Percentiles rank a stretch among this genome's conserved stretches.
phyloP scores from a whole-genome alignment of 2,113 vertebrate genomes.

The Chaetura pelagica region DNA sequence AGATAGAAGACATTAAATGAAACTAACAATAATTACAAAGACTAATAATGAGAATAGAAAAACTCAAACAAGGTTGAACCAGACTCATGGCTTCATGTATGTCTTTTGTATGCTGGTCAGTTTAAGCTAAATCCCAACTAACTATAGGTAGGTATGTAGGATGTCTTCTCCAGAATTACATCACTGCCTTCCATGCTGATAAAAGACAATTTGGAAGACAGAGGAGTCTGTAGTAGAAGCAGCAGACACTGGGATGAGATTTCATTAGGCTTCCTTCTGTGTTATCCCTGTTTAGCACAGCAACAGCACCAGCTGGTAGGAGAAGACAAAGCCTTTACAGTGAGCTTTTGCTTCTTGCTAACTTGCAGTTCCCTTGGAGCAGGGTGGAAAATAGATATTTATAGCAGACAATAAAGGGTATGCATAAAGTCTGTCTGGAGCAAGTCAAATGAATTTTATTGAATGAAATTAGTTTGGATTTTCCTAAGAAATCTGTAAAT shows the following conservation, averaged over 20 bases:
- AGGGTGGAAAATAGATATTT: constrained; percentile 22
- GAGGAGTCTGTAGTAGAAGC: neutral
- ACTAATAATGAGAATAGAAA: neutral
- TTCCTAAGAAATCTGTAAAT: constrained; percentile 18
- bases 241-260: neutral
- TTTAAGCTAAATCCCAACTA: neutral
- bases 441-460: constrained; percentile 16
- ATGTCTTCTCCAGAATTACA: neutral
- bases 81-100: neutral
- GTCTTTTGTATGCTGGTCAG: neutral
- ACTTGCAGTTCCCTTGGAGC: neutral
- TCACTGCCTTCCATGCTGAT: neutral
- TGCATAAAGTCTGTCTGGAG: neutral
- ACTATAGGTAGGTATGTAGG: neutral
- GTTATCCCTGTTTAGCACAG: neutral
- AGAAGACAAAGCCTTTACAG: neutral
- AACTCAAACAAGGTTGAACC: neutral
- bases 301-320: neutral
- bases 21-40: constrained; percentile 29
- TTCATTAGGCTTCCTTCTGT: neutral
- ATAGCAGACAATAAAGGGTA: constrained; percentile 2
- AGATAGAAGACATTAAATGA: neutral
- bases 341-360: neutral
- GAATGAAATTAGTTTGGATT: constrained; percentile 10
- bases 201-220: neutral